Conservation (phyloP, 2,888 invertebrate species). For the Cerastis leucographa region DNA sequence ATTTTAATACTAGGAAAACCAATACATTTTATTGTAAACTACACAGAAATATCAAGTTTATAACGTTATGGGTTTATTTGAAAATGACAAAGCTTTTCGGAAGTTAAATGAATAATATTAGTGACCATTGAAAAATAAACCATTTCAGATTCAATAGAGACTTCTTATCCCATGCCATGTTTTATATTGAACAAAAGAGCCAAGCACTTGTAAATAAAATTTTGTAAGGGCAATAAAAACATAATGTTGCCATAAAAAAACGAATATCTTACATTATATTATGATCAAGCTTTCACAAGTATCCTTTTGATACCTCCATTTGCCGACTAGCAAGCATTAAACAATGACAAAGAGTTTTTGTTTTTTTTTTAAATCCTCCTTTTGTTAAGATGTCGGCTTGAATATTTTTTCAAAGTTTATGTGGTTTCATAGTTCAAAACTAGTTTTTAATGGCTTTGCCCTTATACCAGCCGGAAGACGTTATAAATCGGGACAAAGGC, state of each 20-base stretch:
- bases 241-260: constrained; percentile 24
- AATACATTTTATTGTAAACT: neutral
- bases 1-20: neutral
- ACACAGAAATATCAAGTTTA: neutral
- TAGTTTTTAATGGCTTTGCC: neutral
- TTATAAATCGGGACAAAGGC: neutral
- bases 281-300: neutral
- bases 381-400: neutral
- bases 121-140: neutral
- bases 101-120: neutral
- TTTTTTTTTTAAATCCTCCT: neutral
- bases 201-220: neutral
- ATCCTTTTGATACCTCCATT: neutral
- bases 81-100: neutral
- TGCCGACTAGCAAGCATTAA: neutral
- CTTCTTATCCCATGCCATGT: neutral
- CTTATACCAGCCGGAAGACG: constrained; percentile 12
- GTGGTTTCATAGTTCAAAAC: neutral
- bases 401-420: neutral
- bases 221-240: constrained; percentile 26
- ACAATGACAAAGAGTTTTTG: neutral
- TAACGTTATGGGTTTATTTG: neutral
- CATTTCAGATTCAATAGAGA: neutral
- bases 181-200: constrained; percentile 5
- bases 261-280: neutral